These are phyloP conservation scores for Brachionus plicatilis DNA, from an alignment of 1,140 invertebrate species.

Conservation along the genomic window DNA sequence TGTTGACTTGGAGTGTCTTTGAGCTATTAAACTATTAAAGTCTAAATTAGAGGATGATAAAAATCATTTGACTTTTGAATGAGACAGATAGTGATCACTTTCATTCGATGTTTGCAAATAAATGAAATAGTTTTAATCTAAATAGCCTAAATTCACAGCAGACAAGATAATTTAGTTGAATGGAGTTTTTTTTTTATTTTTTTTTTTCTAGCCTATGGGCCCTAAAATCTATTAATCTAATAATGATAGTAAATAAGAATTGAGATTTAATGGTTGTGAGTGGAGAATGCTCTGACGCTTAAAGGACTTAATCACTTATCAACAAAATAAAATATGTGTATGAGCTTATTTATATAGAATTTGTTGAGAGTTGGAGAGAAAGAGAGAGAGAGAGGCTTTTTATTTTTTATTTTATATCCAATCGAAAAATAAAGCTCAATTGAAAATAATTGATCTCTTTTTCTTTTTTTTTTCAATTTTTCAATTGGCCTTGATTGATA, in stretches of 20 bases:
- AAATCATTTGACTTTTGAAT: neutral
- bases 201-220: too few species aligned
- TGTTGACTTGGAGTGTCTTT: neutral
- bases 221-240: too few species aligned
- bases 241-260: too few species aligned
- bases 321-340: neutral
- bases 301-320: neutral
- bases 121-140: neutral
- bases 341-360: too few species aligned
- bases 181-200: too few species aligned
- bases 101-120: neutral
- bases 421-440: neutral
- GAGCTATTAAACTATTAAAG: neutral
- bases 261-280: neutral
- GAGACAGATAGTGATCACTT: neutral
- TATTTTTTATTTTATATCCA: neutral
- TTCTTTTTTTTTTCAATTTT: neutral
- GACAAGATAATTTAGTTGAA: too few species aligned
- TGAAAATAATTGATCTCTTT: neutral
- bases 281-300: neutral
- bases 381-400: neutral
- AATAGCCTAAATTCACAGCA: neutral
- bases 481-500: neutral
- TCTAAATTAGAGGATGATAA: neutral
- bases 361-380: too few species aligned